These are phyloP conservation scores for Chaenocephalus aceratus DNA, from an alignment of 2,113 vertebrate species.

Conservation along the genomic window DNA sequence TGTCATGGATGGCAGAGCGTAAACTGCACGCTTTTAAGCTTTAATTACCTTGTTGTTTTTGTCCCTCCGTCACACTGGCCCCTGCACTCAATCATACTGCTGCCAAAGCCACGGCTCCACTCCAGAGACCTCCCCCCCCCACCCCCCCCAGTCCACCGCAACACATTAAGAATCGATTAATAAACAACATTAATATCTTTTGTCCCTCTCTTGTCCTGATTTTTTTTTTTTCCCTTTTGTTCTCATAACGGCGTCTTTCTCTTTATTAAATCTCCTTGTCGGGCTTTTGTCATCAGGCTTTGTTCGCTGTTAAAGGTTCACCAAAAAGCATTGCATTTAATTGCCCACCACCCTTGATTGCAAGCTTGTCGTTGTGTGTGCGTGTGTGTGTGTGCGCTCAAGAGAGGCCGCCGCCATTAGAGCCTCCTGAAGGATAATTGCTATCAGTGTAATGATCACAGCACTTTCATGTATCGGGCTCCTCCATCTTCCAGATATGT, in stretches of 20 bases:
- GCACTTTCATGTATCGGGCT: constrained; percentile 77
- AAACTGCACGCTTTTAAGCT: constrained; percentile 78
- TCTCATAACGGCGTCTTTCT: constrained; percentile 52
- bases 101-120: constrained; percentile 60
- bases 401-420: constrained; percentile 73
- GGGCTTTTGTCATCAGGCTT: constrained; percentile 66
- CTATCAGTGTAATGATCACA: constrained; percentile 84
- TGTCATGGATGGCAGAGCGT: constrained; percentile 81
- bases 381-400: constrained; percentile 16
- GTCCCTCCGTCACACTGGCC: constrained; percentile 77
- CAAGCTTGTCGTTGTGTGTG: constrained; percentile 46
- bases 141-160: constrained; percentile 42
- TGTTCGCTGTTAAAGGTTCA: constrained; percentile 73
- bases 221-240: constrained; percentile 44
- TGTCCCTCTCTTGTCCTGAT: constrained; percentile 52
- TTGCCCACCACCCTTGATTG: constrained; percentile 79
- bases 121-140: constrained; percentile 53
- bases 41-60: constrained; percentile 86
- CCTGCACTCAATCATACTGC: constrained; percentile 80
- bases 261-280: constrained; percentile 70
- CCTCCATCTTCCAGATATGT: constrained; percentile 79
- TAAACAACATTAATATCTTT: constrained; percentile 78
- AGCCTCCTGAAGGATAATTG: constrained; percentile 82
- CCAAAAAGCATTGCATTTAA: constrained; percentile 76
- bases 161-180: constrained; percentile 78